Base-by-base conservation (phyloP, 2,113 vertebrate species). In the Elanus axillaris region DNA sequence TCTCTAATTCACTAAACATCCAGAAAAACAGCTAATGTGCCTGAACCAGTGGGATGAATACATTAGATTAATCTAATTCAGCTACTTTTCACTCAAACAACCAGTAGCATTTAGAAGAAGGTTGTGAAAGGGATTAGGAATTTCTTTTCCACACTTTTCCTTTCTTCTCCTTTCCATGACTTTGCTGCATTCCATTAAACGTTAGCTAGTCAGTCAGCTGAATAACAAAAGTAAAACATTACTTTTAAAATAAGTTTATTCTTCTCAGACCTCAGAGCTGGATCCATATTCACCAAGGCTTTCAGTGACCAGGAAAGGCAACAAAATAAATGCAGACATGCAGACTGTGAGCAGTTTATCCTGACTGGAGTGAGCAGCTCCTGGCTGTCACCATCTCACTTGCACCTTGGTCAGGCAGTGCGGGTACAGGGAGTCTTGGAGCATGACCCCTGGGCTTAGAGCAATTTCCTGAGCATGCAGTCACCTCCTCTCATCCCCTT, bases 1-100 rank as follows among this genome's bases (percentile, higher is more conserved):
- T 89, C 95, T 85, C 80, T 93, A 95, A 94, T 97, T 93, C 91
- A 89, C 95, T 82, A 89, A 94, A 48, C 58, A 62, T 91, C 84
- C 88, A 86, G 79, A 94, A 94, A 95, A 96, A 69, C 60, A 89
- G 83, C 79, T 91, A 78, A 92, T 95, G 83, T 90, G 88, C 73
- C 83, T 89, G 53, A 94, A 81, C 64, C 64, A 85, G 83, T 58
- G 53, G 93, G 73, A 85, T 91, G 80, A 91, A 94, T 87, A 56
- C 14, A 87, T 94, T 79, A 89, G 64, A 78, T 91, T 94, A 94
- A 78, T 95, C 68, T 95, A 94, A 97, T 95, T 96, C 83, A 78
- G 43, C 55, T 82, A 96, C 80, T 94, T 95, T 88, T 91, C 93
- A 58, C 22, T 97, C 73, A 68, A 90, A 12, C 45, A 79, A 86